phyloP scores from a whole-genome alignment of 1,140 invertebrate genomes.

The Stegodyphus dumicola region DNA sequence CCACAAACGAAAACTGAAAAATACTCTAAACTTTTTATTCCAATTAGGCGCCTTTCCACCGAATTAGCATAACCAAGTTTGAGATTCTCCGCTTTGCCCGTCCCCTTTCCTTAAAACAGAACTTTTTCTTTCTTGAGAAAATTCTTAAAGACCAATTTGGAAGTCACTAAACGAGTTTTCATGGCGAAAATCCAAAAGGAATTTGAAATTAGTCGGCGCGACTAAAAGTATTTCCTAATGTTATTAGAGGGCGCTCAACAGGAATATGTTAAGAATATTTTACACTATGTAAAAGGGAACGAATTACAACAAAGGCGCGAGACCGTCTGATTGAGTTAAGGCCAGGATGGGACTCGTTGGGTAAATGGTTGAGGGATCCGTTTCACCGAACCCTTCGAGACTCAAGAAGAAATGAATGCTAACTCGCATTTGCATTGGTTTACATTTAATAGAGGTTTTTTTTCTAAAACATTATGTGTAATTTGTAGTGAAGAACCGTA shows the following conservation, averaged over 20 bases:
- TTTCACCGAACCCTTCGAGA: not conserved
- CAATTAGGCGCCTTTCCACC: constrained; percentile 33
- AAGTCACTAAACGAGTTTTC: constrained; percentile 45
- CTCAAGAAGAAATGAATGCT: not conserved
- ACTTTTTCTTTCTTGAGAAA: not conserved
- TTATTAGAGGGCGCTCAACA: not conserved
- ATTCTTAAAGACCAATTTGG: constrained; percentile 46
- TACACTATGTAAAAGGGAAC: not conserved
- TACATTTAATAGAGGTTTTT: no score
- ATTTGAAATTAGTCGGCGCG: constrained; percentile 42
- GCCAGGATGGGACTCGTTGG: not conserved
- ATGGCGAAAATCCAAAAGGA: constrained; percentile 19
- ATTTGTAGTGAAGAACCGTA: no score
- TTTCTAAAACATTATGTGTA: no score
- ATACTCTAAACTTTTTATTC: constrained; percentile 52
- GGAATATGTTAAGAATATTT: constrained; percentile 15
- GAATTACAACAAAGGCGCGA: constrained; percentile 13
- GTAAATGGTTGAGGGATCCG: not conserved
- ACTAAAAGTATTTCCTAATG: constrained; percentile 19
- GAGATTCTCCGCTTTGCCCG: not conserved
- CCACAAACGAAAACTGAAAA: constrained; percentile 2
- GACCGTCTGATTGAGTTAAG: not conserved
- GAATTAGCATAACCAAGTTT: constrained; percentile 51
- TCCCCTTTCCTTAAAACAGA: no score
- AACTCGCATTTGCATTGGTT: not conserved